Conservation (phyloP, 2,113 vertebrate species). For the Formicarius rufipectus region DNA sequence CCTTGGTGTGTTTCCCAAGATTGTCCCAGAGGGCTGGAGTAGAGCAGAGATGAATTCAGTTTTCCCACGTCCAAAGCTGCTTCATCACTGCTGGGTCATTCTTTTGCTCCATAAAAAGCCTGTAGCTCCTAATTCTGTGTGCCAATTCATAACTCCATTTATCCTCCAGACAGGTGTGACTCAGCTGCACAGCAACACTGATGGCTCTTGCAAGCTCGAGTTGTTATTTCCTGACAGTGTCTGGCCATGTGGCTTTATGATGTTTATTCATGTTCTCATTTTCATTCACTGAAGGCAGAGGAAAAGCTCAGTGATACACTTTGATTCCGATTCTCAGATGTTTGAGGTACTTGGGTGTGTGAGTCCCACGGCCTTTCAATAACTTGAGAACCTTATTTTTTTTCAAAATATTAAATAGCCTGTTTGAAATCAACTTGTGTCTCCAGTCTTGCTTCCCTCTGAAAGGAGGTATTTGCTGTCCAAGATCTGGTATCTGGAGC, state of each 20-base stretch:
- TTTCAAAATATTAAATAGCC: background rate
- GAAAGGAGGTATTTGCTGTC: background rate
- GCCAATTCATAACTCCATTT: background rate
- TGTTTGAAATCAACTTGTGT: background rate
- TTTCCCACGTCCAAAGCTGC: background rate
- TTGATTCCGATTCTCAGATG: background rate
- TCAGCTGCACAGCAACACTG: background rate
- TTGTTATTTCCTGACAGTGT: background rate
- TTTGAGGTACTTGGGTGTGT: background rate
- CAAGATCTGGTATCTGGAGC: background rate
- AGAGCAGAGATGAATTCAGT: background rate
- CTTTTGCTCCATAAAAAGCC: background rate
- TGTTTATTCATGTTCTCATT: background rate
- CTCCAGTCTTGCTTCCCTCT: background rate
- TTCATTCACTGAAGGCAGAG: background rate
- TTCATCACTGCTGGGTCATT: background rate
- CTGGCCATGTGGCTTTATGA: background rate
- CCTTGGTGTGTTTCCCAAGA: background rate
- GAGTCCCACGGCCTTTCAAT: background rate
- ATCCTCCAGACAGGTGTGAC: background rate
- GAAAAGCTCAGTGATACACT: background rate
- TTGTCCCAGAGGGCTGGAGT: background rate
- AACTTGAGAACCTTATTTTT: background rate
- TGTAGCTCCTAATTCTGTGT: background rate
- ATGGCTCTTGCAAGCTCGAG: background rate